Base-by-base conservation (phyloP, 2,888 invertebrate genomes). In the Drosophila vallismaia region DNA sequence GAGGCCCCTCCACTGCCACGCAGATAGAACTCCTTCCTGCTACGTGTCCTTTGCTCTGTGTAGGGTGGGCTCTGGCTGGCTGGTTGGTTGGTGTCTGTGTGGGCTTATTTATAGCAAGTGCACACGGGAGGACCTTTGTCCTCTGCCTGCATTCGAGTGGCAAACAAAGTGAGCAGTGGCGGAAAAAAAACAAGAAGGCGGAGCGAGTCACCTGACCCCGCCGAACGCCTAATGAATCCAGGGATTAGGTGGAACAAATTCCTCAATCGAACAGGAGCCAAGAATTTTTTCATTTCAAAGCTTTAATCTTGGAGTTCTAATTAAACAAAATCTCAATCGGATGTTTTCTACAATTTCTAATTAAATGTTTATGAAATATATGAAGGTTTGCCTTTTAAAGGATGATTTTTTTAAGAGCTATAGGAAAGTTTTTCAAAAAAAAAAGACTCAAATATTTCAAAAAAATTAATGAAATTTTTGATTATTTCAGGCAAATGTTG, bases 11-110 rank as follows among this genome's bases (percentile, higher is more conserved):
- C 72, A 36, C 36, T 36, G 51, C 48, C 50, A 45, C 24, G 31
- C 26, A 45, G 12, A 38, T 5, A 53, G 51, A 53, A 49, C 66
- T 78, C 69, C 71, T 71, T 78, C 69, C 71, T 71, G 66, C 48
- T 71, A 55, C 74, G 64, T 71, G 58, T 42, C 50, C 56, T 67
- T 26, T 7, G 0, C 9, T 5, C 3, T 19, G 26, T 57, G 9
- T 50, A 40, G 28, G 46, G 9, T 2, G 8, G 1, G 19, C 19
- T 19, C 19, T 19, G 19, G 19, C 19, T 19, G 19, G 19, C 2
- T 19, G 19, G 19, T 19, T 1, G 12, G 51, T n/a, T n/a, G n/a
- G n/a, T n/a, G n/a, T n/a, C n/a, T 19, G 55, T 53, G 63, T 53
- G 26, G 24, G 54, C 44, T 64, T 64, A 64, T 64, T 64, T 66